These are phyloP conservation scores for Yponomeuta plumbellus DNA, from an alignment of 2,888 invertebrate species.

Conservation along the genomic window DNA sequence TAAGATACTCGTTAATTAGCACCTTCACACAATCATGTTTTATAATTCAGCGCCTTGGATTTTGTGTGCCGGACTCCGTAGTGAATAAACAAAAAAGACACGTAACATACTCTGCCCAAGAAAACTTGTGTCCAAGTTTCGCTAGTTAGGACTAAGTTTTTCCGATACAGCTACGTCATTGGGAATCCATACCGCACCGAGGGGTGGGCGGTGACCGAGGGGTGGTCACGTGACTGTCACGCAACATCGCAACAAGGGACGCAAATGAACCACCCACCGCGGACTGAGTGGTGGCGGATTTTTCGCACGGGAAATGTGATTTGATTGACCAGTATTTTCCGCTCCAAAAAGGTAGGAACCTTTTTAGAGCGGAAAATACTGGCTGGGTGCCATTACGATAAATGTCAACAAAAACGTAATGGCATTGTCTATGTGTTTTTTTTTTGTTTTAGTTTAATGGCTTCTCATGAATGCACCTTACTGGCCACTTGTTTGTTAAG, in stretches of 20 bases:
- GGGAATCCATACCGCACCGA: neutral
- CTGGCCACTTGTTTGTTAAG: neutral
- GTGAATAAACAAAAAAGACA: too few species aligned
- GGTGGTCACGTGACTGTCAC: conserved; percentile 26
- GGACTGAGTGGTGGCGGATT: neutral
- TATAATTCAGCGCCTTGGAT: too few species aligned
- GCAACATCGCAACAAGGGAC: neutral
- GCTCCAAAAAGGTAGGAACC: neutral
- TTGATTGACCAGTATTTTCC: neutral
- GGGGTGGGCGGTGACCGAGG: conserved; percentile 9
- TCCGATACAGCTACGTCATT: neutral
- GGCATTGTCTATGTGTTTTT: neutral
- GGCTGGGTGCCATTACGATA: neutral
- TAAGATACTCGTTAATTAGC: neutral
- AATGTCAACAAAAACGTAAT: neutral
- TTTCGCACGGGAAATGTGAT: neutral
- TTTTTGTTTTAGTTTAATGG: too few species aligned
- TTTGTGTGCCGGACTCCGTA: too few species aligned
- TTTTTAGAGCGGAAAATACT: neutral
- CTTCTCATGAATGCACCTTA: neutral
- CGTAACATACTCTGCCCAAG: neutral
- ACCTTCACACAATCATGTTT: neutral
- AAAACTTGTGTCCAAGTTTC: neutral
- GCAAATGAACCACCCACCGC: conserved; percentile 1
- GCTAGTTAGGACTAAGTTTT: neutral